Evolutionary conservation across 1,140 invertebrate species (phyloP).

Genomic region (Geopemphigus sp.): DNA sequence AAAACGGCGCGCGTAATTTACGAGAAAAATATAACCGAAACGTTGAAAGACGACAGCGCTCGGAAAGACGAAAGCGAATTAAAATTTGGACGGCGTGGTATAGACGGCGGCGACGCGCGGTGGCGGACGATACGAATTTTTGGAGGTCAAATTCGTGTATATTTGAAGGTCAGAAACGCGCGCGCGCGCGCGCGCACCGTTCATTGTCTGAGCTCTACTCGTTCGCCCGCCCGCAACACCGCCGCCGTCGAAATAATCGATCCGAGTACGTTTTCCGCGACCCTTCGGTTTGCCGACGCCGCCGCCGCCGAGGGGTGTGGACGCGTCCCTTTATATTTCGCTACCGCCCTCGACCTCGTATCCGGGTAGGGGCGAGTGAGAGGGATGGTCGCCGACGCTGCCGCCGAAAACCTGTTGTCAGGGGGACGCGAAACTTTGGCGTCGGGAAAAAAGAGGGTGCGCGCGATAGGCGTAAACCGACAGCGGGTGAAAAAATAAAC

Average conservation of each 20-base stretch:
- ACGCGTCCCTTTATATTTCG: background rate
- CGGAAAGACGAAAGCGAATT: no score
- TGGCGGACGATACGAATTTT: conserved; percentile 1
- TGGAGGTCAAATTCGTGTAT: conserved; percentile 30
- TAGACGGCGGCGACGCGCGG: background rate
- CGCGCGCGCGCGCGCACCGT: background rate
- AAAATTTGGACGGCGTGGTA: no score
- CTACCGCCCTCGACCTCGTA: background rate
- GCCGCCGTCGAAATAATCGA: conserved; percentile 33
- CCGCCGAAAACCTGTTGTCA: conserved; percentile 47
- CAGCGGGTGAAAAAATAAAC: background rate
- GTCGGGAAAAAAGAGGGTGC: conserved; percentile 35
- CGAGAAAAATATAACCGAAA: no score
- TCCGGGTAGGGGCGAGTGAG: background rate
- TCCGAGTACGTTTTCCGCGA: background rate
- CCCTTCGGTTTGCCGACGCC: background rate
- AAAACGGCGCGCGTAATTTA: no score
- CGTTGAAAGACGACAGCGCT: no score
- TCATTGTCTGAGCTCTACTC: background rate
- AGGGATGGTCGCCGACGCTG: background rate
- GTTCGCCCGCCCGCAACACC: background rate
- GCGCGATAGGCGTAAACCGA: background rate
- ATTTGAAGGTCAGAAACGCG: conserved; percentile 39
- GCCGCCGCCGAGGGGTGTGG: background rate
- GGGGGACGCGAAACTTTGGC: conserved; percentile 25